Base-by-base conservation (phyloP, 2,888 invertebrate genomes). In the Watsonalla binaria region DNA sequence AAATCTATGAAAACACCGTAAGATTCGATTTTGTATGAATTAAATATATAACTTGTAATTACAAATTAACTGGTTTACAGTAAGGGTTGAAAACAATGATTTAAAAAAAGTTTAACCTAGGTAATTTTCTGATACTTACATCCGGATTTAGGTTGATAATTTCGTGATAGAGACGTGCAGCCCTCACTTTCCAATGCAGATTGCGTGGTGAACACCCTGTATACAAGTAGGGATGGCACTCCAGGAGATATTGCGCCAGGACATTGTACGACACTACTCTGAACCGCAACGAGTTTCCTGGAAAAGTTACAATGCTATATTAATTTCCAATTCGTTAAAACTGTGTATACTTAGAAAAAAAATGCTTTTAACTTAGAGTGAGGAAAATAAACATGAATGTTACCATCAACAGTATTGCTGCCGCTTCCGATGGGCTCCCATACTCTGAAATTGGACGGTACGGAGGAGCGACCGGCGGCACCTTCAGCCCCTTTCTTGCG, bases 241-340 rank as follows among this genome's bases (percentile, higher is more conserved):
- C 92, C 53, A 98, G 74, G 46, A 98, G 89, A 67, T 94, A 93
- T 83, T 98, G 98, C 0, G 98, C 95, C 55, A 98, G 85, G 35
- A 98, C 94, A 81, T 99, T 98, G 82, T 97, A 98, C 0, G 95
- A 95, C 78, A 97, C 90, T 35, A 98, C 80, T 58, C 92, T 94
- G 68, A 97, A 94, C 54, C 80, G 80, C 56, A 93, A 88, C 37
- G 82, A 74, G 11, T 82, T 74, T 24, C 81, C 90, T 76, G 74
- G 49, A 79, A 75, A 13, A 49, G 48, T 54, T 46, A 47, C 45
- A 24, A 24, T 24, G 4, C 24, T 2, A 24, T 24, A 24, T 24
- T 24, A 24, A 24, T 24, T 24, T 24, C 24, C 2, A 24, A 24
- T 2, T 24, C 24, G 24, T 24, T 24, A 24, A 24, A 24, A 24